Percentiles rank a stretch among this genome's conserved stretches.
Evolutionary conservation across 2,888 invertebrate species (phyloP).

Genomic region (Pherbina coryleti): DNA sequence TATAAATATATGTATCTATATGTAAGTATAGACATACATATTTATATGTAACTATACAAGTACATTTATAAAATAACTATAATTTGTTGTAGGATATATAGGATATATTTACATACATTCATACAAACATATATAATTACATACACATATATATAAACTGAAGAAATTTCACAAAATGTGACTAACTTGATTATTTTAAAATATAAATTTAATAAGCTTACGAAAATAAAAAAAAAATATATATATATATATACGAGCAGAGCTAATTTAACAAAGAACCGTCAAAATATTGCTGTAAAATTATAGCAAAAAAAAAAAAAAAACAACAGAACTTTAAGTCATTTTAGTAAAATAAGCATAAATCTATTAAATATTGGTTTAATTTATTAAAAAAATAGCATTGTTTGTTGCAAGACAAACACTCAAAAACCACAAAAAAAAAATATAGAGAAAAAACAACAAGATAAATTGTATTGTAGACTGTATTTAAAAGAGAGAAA

Average conservation of each 20-base stretch:
- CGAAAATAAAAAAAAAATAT: background rate
- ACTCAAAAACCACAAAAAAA: background rate
- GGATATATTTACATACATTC: background rate
- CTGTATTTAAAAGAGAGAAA: conserved; percentile 22
- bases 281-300: no score
- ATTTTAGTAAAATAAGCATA: background rate
- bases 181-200: no score
- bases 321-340: background rate
- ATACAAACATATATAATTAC: background rate
- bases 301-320: no score
- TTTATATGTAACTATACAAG: background rate
- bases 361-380: background rate
- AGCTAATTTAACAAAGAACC: no score
- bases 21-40: background rate
- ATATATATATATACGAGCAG: background rate
- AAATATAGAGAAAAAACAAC: background rate
- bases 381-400: background rate
- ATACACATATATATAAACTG: background rate
- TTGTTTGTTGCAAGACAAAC: background rate
- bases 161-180: background rate
- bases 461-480: conserved; percentile 20
- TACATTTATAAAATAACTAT: background rate
- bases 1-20: background rate
- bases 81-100: conserved; percentile 13
- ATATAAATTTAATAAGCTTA: background rate